Conservation (phyloP, 2,888 invertebrate genomes). For the Eristalis intricaria region DNA sequence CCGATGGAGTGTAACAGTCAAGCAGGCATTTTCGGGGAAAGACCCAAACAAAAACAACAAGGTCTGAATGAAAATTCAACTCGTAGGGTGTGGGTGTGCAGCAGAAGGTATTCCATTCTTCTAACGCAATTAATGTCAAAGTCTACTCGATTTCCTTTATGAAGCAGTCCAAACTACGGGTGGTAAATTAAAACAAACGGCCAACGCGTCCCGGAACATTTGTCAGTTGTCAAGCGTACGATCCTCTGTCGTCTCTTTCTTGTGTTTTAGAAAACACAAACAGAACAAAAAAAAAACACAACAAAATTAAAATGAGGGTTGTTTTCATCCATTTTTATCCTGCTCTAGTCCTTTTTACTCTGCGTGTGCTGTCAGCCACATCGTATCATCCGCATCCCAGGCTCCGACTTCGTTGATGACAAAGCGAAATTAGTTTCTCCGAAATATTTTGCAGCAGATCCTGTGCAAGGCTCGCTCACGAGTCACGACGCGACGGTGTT, state of each 20-base stretch:
- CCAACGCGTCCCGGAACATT: constrained; percentile 75
- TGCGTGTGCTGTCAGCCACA: constrained; percentile 34
- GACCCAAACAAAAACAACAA: constrained; percentile 10
- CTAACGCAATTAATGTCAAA: constrained; percentile 74
- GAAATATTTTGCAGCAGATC: constrained; percentile 50
- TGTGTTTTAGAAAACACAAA: background rate
- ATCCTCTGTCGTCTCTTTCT: constrained; percentile 24
- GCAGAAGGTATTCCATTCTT: constrained; percentile 67
- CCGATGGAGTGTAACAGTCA: constrained; percentile 29
- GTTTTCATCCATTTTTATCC: constrained; percentile 47
- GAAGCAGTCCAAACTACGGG: constrained; percentile 73
- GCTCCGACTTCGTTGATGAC: constrained; percentile 34
- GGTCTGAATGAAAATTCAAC: constrained; percentile 30
- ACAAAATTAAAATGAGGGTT: constrained; percentile 26
- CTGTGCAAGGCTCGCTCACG: background rate
- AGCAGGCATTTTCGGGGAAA: constrained; percentile 18
- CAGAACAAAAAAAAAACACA: background rate
- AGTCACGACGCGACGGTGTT: constrained; percentile 6
- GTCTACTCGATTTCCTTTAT: constrained; percentile 74
- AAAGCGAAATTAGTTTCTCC: constrained; percentile 63
- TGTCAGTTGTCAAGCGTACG: constrained; percentile 74
- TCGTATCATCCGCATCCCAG: constrained; percentile 53
- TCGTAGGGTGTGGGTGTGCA: constrained; percentile 29
- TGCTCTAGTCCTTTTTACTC: background rate
- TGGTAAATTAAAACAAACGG: constrained; percentile 76